A percentile compares a stretch with the other conserved stretches of the same genome.
Conservation (phyloP, 2,113 vertebrate genomes). For the Diadophis punctatus region DNA sequence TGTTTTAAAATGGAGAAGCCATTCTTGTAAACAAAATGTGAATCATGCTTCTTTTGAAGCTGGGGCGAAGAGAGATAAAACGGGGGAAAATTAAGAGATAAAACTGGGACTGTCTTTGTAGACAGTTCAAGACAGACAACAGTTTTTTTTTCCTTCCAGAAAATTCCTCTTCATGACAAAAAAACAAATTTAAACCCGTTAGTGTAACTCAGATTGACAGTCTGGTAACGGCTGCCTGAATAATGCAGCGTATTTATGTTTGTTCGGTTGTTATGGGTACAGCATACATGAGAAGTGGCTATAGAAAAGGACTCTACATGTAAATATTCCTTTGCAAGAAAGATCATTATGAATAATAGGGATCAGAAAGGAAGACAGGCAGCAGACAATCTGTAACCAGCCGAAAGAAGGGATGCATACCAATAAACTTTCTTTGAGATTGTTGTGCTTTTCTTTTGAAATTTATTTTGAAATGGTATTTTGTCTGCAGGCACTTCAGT, state of each 20-base stretch:
- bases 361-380: not conserved
- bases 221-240: slow-evolving; percentile 48
- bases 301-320: slow-evolving; percentile 56
- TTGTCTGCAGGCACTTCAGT: not conserved
- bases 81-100: not conserved
- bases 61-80: not conserved
- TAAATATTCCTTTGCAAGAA: slow-evolving; percentile 43
- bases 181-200: slow-evolving; percentile 50
- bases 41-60: not conserved
- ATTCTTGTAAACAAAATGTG: not conserved
- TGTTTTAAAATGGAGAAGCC: not conserved
- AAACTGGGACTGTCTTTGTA: not conserved
- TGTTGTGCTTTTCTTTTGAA: not conserved
- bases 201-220: slow-evolving; percentile 38
- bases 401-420: not conserved
- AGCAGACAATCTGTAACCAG: not conserved
- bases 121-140: not conserved
- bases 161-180: slow-evolving; percentile 37
- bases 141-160: not conserved
- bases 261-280: slow-evolving; percentile 56
- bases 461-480: not conserved
- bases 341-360: slow-evolving; percentile 18
- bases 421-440: not conserved
- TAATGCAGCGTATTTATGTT: slow-evolving; percentile 41
- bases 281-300: slow-evolving; percentile 23